Conservation (phyloP, 1,140 invertebrate species). For the Nautilus pompilius region DNA sequence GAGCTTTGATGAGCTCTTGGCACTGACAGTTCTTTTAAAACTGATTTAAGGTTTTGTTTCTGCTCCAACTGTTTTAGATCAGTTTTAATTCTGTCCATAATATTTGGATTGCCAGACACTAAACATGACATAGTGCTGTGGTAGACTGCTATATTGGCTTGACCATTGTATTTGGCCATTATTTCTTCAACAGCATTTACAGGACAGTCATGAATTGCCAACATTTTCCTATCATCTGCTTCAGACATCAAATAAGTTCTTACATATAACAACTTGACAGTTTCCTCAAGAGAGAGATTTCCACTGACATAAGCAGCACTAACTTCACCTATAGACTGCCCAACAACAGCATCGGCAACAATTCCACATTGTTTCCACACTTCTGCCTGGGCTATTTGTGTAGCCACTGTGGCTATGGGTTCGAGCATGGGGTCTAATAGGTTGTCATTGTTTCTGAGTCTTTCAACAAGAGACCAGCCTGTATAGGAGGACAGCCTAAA, state of each 20-base stretch:
- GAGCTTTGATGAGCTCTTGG: not conserved
- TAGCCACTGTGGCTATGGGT: constrained; percentile 37
- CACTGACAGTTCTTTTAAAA: not conserved
- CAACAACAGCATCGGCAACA: constrained; percentile 25
- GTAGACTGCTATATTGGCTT: constrained; percentile 28
- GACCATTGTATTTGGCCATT: constrained; percentile 9
- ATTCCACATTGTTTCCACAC: constrained; percentile 32
- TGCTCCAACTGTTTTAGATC: constrained; percentile 1
- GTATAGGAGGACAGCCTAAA: constrained; percentile 14
- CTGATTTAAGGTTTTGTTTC: constrained; percentile 2
- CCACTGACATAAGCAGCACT: constrained; percentile 32
- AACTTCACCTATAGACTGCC: constrained; percentile 42
- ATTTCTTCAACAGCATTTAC: constrained; percentile 13
- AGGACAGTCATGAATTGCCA: constrained; percentile 22
- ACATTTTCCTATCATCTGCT: constrained; percentile 28
- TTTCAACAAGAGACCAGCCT: constrained; percentile 16
- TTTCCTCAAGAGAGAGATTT: constrained; percentile 20
- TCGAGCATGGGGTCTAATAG: constrained; percentile 21
- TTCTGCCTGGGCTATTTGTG: constrained; percentile 28
- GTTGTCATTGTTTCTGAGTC: constrained; percentile 12
- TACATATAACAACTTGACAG: constrained; percentile 35
- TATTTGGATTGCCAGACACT: constrained; percentile 26
- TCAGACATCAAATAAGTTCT: constrained; percentile 21
- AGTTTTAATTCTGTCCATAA: constrained; percentile 11
- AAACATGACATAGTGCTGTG: constrained; percentile 29